These are phyloP conservation scores for Eupithecia pulchellata DNA, from an alignment of 2,888 invertebrate species.

Conservation along the genomic window DNA sequence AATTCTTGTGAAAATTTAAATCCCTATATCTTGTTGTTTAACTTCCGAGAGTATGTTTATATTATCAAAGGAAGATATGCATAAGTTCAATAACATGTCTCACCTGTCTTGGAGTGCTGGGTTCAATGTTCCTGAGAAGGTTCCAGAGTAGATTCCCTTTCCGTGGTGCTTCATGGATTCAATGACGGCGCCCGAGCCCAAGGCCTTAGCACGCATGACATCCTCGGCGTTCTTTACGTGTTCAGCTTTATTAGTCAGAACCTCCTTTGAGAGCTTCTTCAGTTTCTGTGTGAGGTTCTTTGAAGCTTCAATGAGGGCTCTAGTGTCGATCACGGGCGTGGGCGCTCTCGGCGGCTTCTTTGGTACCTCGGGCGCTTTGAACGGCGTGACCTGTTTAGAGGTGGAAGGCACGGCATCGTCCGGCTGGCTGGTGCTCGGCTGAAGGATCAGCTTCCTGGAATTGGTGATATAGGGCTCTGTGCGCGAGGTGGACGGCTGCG, in stretches of 20 bases:
- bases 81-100: constrained; percentile 23
- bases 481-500: constrained; percentile 77
- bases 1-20: constrained; percentile 20
- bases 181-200: constrained; percentile 90
- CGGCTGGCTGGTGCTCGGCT: constrained; percentile 66
- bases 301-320: constrained; percentile 94
- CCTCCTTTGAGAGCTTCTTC: constrained; percentile 95
- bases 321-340: constrained; percentile 86
- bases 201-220: constrained; percentile 71
- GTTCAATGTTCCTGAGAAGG: constrained; percentile 97
- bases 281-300: constrained; percentile 96
- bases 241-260: constrained; percentile 89
- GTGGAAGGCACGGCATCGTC: constrained; percentile 73
- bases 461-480: constrained; percentile 73
- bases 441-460: constrained; percentile 69
- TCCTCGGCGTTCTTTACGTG: constrained; percentile 76
- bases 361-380: constrained; percentile 72
- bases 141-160: constrained; percentile 97
- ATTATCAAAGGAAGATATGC: not conserved
- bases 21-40: constrained; percentile 31
- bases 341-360: constrained; percentile 71
- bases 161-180: constrained; percentile 97
- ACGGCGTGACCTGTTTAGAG: constrained; percentile 66
- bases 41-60: constrained; percentile 19
- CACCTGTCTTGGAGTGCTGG: constrained; percentile 95